Base-by-base conservation (phyloP, 2,888 invertebrate genomes). In the Andrena praecox region DNA sequence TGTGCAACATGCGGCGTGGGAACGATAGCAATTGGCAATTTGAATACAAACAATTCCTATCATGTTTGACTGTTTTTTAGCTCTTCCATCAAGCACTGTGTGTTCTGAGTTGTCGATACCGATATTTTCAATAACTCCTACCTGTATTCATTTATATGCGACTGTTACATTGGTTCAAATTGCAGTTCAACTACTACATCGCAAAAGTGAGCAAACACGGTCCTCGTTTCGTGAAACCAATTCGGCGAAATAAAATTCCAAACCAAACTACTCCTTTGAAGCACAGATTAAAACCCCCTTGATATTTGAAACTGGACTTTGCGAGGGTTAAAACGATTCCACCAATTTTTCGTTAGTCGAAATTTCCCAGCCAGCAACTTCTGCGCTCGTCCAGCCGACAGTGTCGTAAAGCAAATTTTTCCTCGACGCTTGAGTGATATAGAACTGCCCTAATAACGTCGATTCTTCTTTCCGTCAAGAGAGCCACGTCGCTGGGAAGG, bases 401-500 rank as follows among this genome's bases (percentile, higher is more conserved):
- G 10, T 5, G 56, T 69, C 70, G 20, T 69, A 20, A 54, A 68
- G 67, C 56, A 63, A 56, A 71, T 42, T 64, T 63, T 48, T 62
- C 24, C 20, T 1, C 42, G n/a, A 31, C 60, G 2, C 6, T 56
- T 27, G 56, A 24, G 56, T 56, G 42, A 63, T 33, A 27, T 29
- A 62, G 42, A 8, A 8, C 27, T 1, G 42, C 48, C 52, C 77
- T 80, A 82, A 82, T 69, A 72, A 72, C 76, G 52, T 70, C 62
- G 42, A 76, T 77, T 73, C 75, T 35, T 80, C 67, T 77, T 62
- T 69, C 48, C 50, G 63, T 76, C 82, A 50, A 8, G 66, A 56
- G 48, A 10, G 77, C 29, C 29, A 10, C 29, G 29, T 35, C 33
- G 7, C 12, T 70, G 52, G 33, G 77, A 87, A 90, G 89, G 87